A percentile compares a stretch with the other conserved stretches of the same genome.
Evolutionary conservation across 2,797 vertebrate species (phyloP).

Genomic region (Glossophaga mutica): DNA sequence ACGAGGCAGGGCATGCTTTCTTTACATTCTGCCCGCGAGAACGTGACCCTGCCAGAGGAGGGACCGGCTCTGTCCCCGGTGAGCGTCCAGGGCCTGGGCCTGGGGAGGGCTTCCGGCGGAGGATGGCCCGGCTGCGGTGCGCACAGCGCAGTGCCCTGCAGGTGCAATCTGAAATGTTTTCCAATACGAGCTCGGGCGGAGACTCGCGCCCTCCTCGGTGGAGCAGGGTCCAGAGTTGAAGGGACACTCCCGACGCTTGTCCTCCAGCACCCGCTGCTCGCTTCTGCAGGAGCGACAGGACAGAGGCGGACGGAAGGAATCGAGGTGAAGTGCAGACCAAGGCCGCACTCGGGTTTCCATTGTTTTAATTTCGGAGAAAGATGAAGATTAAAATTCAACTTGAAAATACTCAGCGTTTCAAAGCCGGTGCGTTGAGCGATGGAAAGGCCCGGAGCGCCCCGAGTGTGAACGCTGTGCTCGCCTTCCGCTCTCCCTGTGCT

Average conservation of each 20-base stretch:
- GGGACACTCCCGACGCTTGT: too few relatives aligned
- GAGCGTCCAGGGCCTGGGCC: background rate
- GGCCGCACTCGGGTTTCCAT: background rate
- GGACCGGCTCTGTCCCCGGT: background rate
- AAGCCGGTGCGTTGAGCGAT: background rate
- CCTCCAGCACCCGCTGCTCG: background rate
- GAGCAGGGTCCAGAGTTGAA: background rate
- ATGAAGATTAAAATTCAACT: background rate
- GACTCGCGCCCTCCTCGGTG: background rate
- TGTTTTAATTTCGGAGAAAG: background rate
- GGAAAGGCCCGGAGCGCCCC: background rate
- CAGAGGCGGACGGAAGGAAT: background rate
- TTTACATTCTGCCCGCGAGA: background rate
- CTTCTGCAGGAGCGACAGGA: background rate
- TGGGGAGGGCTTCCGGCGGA: background rate
- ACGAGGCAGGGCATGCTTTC: background rate
- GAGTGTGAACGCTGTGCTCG: background rate
- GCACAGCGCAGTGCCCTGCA: background rate
- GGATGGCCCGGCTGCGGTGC: too few relatives aligned
- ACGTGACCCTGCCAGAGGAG: background rate
- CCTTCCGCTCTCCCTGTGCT: background rate
- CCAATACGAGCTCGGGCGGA: background rate
- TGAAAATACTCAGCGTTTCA: background rate
- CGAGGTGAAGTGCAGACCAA: too few relatives aligned
- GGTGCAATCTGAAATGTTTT: background rate